Conservation (phyloP, 1,140 invertebrate genomes). For the Brachystomella parvula region DNA sequence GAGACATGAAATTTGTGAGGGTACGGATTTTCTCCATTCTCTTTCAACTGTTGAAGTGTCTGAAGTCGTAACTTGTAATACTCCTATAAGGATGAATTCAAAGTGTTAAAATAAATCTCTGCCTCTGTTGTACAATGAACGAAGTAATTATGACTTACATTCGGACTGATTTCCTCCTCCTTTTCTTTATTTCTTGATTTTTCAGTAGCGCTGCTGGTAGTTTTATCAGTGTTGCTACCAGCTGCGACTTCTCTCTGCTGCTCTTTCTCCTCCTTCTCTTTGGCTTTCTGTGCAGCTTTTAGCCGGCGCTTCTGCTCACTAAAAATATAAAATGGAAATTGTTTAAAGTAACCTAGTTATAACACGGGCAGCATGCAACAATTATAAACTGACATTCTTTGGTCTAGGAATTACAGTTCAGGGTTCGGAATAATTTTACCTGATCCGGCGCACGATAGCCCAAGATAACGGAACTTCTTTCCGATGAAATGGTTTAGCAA, state of each 20-base stretch:
- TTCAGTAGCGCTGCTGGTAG: constrained; percentile 67
- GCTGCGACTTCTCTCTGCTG: constrained; percentile 44
- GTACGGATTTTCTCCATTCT: constrained; percentile 75
- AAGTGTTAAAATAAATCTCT: background rate
- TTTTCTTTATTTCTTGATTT: constrained; percentile 38
- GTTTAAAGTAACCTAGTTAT: background rate
- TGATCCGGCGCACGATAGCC: background rate
- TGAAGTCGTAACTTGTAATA: constrained; percentile 77
- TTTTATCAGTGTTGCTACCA: constrained; percentile 36
- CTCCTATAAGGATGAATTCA: constrained; percentile 50
- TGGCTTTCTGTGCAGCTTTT: constrained; percentile 86
- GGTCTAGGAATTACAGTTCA: constrained; percentile 11
- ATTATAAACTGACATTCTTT: constrained; percentile 4
- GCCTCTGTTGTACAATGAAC: background rate
- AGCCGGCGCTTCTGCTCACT: constrained; percentile 86
- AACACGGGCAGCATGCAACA: constrained; percentile 9
- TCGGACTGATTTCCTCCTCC: constrained; percentile 83
- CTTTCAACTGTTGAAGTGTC: constrained; percentile 69
- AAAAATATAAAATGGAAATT: constrained; percentile 28
- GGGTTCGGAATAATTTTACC: background rate
- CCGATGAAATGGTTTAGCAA: too few relatives aligned
- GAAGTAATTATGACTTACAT: constrained; percentile 50
- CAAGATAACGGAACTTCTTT: background rate
- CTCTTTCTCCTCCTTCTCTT: constrained; percentile 83
- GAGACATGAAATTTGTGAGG: constrained; percentile 97